Evolutionary conservation across 2,113 vertebrate species (phyloP).

Genomic region (Pluvialis apricaria): DNA sequence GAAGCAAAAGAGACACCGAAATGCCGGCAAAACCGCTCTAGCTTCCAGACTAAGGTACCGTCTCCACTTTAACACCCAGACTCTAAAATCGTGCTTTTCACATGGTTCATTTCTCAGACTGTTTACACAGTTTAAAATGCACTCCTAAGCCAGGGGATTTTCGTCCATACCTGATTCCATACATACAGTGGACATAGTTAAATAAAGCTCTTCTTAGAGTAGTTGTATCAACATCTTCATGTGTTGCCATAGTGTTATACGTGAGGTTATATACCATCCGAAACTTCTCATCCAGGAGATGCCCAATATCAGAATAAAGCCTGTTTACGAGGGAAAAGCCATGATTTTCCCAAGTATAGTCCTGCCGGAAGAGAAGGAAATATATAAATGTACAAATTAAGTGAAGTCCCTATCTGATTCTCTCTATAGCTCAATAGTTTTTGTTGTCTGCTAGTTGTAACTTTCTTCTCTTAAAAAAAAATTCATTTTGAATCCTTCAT

Average conservation of each 20-base stretch:
- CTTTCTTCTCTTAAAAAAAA: not conserved
- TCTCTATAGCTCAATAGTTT: not conserved
- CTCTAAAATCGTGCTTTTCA: not conserved
- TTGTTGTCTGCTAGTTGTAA: not conserved
- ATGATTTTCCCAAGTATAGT: slow-evolving; percentile 87
- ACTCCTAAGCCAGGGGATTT: not conserved
- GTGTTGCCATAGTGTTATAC: slow-evolving; percentile 83
- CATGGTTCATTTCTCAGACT: not conserved
- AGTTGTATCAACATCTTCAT: slow-evolving; percentile 81
- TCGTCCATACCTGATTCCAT: slow-evolving; percentile 81
- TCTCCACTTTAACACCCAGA: not conserved
- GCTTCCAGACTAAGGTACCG: not conserved
- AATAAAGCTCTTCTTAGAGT: slow-evolving; percentile 83
- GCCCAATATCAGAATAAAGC: slow-evolving; percentile 85
- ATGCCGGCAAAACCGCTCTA: not conserved
- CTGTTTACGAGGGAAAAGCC: slow-evolving; percentile 87
- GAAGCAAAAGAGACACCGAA: not conserved
- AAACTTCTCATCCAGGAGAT: slow-evolving; percentile 84
- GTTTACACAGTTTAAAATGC: not conserved
- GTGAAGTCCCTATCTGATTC: not conserved
- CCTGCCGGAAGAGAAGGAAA: slow-evolving; percentile 63
- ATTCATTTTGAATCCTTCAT: not conserved
- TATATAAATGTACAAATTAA: not conserved
- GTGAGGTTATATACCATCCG: slow-evolving; percentile 85
- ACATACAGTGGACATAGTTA: slow-evolving; percentile 90